These are phyloP conservation scores for Dendrocincla fuliginosa DNA, from an alignment of 2,797 vertebrate genomes.

Conservation along the genomic window DNA sequence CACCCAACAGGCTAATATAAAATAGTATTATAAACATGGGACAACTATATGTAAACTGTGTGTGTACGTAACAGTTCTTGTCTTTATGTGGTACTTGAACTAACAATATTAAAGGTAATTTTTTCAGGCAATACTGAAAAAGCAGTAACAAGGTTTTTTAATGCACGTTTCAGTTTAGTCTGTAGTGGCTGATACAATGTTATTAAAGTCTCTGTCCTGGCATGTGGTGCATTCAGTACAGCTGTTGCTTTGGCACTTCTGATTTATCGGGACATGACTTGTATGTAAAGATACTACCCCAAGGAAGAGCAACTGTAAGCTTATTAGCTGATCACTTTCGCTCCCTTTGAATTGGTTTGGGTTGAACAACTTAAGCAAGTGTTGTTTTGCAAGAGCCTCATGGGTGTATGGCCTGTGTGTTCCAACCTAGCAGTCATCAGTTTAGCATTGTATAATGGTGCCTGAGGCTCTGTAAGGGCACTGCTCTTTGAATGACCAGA, in stretches of 20 bases:
- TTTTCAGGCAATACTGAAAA: background rate
- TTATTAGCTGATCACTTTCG: background rate
- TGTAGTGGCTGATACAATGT: background rate
- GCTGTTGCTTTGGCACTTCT: background rate
- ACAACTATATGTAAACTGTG: background rate
- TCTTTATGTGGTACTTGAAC: background rate
- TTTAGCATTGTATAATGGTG: background rate
- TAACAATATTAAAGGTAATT: background rate
- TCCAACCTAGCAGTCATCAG: background rate
- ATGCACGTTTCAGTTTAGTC: background rate
- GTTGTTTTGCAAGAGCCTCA: background rate
- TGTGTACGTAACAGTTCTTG: background rate
- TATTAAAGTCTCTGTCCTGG: background rate
- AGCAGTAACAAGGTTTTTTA: background rate
- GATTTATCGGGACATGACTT: background rate
- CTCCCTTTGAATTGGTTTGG: background rate
- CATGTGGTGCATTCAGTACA: background rate
- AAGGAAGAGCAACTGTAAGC: background rate
- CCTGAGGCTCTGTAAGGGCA: fast-evolving
- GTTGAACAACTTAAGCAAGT: background rate
- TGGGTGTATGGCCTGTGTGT: background rate
- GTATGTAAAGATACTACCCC: background rate
- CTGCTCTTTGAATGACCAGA: background rate
- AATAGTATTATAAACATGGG: background rate
- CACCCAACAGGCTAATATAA: background rate